Conservation (phyloP, 2,113 vertebrate species). For the Triplophysa dalaica region DNA sequence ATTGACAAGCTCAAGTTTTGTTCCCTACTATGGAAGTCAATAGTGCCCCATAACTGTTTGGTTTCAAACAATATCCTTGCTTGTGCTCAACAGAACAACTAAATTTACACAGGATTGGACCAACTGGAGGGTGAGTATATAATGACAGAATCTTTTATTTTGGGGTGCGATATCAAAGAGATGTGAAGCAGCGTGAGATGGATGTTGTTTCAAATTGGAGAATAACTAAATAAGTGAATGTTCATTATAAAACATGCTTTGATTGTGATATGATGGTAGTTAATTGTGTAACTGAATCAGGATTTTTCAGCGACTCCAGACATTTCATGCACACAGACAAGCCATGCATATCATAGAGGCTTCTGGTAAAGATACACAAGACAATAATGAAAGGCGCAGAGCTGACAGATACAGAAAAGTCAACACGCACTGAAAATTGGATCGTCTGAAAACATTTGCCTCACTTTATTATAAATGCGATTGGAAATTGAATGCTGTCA, state of each 20-base stretch:
- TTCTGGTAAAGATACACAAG: conserved; percentile 16
- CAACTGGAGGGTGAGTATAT: too few relatives aligned
- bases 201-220: too few relatives aligned
- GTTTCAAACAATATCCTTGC: too few relatives aligned
- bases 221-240: too few relatives aligned
- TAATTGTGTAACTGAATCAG: conserved; percentile 9
- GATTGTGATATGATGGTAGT: not conserved
- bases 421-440: conserved; percentile 11
- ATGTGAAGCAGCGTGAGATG: too few relatives aligned
- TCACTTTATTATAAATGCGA: conserved; percentile 25
- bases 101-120: too few relatives aligned
- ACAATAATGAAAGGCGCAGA: conserved; percentile 11
- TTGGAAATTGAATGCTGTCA: conserved; percentile 35
- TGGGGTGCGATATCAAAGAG: too few relatives aligned
- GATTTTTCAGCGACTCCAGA: not conserved
- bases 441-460: conserved; percentile 27
- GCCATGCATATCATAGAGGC: not conserved
- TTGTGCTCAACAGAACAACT: too few relatives aligned
- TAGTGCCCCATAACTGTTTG: too few relatives aligned
- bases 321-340: not conserved
- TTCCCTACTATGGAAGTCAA: too few relatives aligned
- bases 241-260: not conserved
- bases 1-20: too few relatives aligned
- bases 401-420: conserved; percentile 31
- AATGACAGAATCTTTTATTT: too few relatives aligned